These are phyloP conservation scores for Hetaerina americana DNA, from an alignment of 1,140 invertebrate genomes.

Conservation along the genomic window DNA sequence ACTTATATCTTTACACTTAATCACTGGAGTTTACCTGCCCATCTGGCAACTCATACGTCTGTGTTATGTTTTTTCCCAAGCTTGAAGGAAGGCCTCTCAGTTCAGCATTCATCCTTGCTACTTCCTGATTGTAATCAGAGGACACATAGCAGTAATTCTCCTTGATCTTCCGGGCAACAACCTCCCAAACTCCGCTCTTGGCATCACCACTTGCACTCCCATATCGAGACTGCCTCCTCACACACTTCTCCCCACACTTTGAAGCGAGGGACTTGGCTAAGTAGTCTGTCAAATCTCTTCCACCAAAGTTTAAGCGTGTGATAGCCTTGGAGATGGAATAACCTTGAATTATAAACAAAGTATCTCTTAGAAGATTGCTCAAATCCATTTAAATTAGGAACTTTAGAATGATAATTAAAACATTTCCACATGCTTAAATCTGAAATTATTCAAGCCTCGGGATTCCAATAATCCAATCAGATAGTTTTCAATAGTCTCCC, in stretches of 20 bases:
- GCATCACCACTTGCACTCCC: background rate
- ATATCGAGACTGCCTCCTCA: background rate
- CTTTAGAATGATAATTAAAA: no score
- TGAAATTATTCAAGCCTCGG: no score
- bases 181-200: background rate
- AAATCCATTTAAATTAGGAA: no score
- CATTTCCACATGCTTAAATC: no score
- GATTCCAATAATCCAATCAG: no score
- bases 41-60: slow-evolving; percentile 72
- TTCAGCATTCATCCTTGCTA: background rate
- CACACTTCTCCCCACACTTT: background rate
- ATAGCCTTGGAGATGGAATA: background rate
- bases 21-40: slow-evolving; percentile 60
- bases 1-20: no score
- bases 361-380: no score
- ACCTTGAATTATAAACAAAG: no score
- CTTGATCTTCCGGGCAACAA: background rate
- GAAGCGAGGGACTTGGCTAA: background rate
- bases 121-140: background rate
- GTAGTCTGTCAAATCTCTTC: background rate
- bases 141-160: slow-evolving; percentile 64
- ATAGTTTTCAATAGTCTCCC: no score
- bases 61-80: background rate
- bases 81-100: background rate
- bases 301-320: background rate